Percentiles rank a stretch among this genome's conserved stretches.
These are phyloP conservation scores for Coelinius sp. DNA, from an alignment of 2,888 invertebrate genomes.

Conservation along the genomic window DNA sequence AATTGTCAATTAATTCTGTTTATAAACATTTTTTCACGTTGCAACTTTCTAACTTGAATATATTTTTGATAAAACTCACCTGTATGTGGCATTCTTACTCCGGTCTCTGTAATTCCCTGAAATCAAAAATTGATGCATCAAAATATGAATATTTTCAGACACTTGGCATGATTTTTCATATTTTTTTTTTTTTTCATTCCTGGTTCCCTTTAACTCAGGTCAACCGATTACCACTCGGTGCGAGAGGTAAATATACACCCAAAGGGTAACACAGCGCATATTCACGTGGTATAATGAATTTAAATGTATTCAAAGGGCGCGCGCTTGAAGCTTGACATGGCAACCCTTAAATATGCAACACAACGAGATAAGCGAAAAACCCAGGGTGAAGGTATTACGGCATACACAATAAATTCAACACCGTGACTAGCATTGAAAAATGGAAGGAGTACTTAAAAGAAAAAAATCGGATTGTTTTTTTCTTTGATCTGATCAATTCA, in stretches of 20 bases:
- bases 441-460: background rate
- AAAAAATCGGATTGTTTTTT: background rate
- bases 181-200: slow-evolving; percentile 27
- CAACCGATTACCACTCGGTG: slow-evolving; percentile 3
- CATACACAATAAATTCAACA: slow-evolving; percentile 44
- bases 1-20: background rate
- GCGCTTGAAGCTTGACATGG: slow-evolving; percentile 67
- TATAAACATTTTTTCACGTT: background rate
- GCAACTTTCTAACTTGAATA: too few relatives aligned
- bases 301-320: slow-evolving; percentile 70
- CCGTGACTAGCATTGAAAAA: slow-evolving; percentile 40
- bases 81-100: slow-evolving; percentile 52
- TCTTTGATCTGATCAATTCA: too few relatives aligned
- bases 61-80: slow-evolving; percentile 43
- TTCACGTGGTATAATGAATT: slow-evolving; percentile 64
- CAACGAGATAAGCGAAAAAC: slow-evolving; percentile 61
- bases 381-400: slow-evolving; percentile 62
- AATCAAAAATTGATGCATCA: background rate
- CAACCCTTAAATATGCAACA: slow-evolving; percentile 68
- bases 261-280: slow-evolving; percentile 41
- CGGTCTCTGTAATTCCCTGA: slow-evolving; percentile 41
- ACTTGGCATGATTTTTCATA: slow-evolving; percentile 28
- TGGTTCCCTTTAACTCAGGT: slow-evolving; percentile 9
- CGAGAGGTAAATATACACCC: slow-evolving; percentile 26
- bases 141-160: slow-evolving; percentile 52